Evolutionary conservation across 2,888 invertebrate genomes (phyloP).

Genomic region (Pseudococcus jackbeardsleyi): DNA sequence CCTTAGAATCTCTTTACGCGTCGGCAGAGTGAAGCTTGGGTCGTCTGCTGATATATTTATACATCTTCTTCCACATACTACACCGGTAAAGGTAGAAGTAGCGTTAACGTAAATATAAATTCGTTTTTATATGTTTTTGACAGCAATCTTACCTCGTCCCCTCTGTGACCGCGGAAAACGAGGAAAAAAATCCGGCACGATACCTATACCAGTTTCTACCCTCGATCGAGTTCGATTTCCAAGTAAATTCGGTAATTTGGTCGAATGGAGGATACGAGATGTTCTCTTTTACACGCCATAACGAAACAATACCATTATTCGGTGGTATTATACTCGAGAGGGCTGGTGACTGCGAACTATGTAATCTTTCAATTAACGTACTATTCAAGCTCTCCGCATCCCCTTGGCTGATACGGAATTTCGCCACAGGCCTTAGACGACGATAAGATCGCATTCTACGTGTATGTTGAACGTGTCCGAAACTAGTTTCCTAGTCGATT

Average conservation of each 20-base stretch:
- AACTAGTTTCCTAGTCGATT: background rate
- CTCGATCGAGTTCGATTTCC: background rate
- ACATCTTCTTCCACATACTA: constrained; percentile 13
- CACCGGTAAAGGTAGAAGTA: background rate
- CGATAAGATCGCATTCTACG: constrained; percentile 27
- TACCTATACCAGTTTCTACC: background rate
- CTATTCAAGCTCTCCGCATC: background rate
- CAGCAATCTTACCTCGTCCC: constrained; percentile 37
- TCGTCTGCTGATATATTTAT: background rate
- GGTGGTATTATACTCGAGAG: background rate
- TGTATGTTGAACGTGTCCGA: background rate
- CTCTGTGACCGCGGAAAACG: background rate
- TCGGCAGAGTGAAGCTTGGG: background rate
- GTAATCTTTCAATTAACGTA: constrained; percentile 42
- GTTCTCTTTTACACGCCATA: background rate
- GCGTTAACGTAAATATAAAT: constrained; percentile 41
- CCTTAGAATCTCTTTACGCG: background rate
- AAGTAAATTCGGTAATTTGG: background rate
- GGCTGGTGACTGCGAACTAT: background rate
- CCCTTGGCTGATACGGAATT: background rate
- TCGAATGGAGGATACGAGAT: background rate
- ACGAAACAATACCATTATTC: background rate
- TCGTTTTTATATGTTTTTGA: constrained; percentile 54
- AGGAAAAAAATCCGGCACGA: background rate
- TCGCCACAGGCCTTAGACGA: background rate